Evolutionary conservation across 2,113 vertebrate genomes (phyloP).

Genomic region (Morone chrysops): DNA sequence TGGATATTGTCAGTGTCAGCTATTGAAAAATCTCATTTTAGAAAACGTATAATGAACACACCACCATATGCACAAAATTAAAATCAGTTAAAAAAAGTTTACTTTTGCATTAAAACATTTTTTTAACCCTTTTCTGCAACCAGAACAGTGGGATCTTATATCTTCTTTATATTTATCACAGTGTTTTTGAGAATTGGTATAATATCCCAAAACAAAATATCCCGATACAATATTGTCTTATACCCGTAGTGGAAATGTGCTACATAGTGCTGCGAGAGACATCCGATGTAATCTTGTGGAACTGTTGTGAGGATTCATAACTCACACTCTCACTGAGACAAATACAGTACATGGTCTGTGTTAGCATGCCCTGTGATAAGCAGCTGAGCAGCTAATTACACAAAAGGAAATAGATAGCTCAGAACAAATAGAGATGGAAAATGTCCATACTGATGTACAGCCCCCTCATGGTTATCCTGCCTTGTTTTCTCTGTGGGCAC

Average conservation of each 20-base stretch:
- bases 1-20: neutral
- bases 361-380: neutral
- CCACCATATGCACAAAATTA: too few relatives aligned
- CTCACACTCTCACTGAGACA: neutral
- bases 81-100: too few relatives aligned
- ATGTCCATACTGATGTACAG: constrained; percentile 4
- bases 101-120: too few relatives aligned
- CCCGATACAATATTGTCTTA: too few relatives aligned
- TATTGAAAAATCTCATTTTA: too few relatives aligned
- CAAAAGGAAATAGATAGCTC: neutral
- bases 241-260: neutral
- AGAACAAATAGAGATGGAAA: neutral
- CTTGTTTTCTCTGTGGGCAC: neutral
- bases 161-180: too few relatives aligned
- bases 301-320: neutral
- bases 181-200: neutral
- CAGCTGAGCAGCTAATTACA: neutral
- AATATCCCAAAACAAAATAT: too few relatives aligned
- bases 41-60: too few relatives aligned
- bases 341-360: neutral
- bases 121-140: too few relatives aligned
- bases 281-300: constrained; percentile 13
- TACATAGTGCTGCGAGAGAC: neutral
- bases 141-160: too few relatives aligned
- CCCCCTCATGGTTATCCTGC: neutral